These are phyloP conservation scores for Andrena praecox DNA, from an alignment of 2,888 invertebrate species.

Conservation along the genomic window DNA sequence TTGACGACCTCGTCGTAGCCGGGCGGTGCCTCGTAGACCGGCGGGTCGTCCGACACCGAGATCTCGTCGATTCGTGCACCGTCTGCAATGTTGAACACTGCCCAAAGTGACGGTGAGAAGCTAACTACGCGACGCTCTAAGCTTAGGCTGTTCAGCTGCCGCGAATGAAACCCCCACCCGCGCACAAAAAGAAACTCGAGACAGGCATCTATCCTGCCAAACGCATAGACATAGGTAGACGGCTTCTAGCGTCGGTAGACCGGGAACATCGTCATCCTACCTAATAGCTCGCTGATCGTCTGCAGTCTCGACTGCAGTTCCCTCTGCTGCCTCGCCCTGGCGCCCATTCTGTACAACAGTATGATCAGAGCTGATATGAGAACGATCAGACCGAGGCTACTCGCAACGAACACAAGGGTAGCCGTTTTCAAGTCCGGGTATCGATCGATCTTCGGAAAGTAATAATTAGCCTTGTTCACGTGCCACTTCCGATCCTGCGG, in stretches of 20 bases:
- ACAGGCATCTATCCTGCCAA: too few species aligned
- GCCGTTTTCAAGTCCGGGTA: constrained; percentile 89
- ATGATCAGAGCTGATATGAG: constrained; percentile 88
- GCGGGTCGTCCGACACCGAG: constrained; percentile 87
- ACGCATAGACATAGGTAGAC: too few species aligned
- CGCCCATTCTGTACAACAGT: constrained; percentile 88
- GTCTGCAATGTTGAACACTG: constrained; percentile 83
- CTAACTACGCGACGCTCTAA: constrained; percentile 7
- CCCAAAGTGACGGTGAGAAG: constrained; percentile 53
- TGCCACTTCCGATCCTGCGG: constrained; percentile 88
- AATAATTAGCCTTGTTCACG: constrained; percentile 89
- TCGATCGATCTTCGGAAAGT: constrained; percentile 89
- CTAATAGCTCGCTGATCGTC: constrained; percentile 89
- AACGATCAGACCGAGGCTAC: constrained; percentile 88
- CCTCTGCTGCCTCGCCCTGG: constrained; percentile 87
- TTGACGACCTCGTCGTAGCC: constrained; percentile 90
- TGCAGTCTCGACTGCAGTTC: constrained; percentile 89
- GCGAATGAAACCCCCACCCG: neutral
- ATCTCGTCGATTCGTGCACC: constrained; percentile 86
- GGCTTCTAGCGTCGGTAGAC: too few species aligned
- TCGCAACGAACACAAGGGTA: constrained; percentile 88
- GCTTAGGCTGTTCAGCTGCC: neutral
- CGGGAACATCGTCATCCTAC: constrained; percentile 80
- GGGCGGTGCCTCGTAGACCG: constrained; percentile 90
- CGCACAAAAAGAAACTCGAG: too few species aligned